These are phyloP conservation scores for Menidia beryllina DNA, from an alignment of 2,113 vertebrate genomes.

Conservation along the genomic window DNA sequence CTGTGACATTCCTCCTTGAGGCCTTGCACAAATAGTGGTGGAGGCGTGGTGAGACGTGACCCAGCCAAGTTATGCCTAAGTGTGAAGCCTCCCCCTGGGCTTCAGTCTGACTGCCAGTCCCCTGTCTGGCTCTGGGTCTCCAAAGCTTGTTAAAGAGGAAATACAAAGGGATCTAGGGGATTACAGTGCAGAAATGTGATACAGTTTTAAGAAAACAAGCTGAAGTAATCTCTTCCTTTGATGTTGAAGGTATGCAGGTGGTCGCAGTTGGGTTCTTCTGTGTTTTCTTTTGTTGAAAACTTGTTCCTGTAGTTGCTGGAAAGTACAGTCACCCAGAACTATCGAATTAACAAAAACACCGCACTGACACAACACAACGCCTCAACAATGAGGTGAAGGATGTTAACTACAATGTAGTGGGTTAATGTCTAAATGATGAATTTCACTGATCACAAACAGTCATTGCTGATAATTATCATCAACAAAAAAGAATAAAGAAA, in stretches of 20 bases:
- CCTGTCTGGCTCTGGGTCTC: constrained; percentile 36
- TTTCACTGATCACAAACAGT: too few relatives aligned
- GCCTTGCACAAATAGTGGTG: constrained; percentile 29
- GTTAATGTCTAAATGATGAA: too few relatives aligned
- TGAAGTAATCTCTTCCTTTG: background rate
- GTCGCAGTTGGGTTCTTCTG: background rate
- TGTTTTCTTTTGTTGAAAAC: constrained; percentile 1
- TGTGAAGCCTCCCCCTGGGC: constrained; percentile 29
- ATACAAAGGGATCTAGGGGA: constrained; percentile 6
- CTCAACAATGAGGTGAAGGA: background rate
- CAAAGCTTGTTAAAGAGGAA: constrained; percentile 4
- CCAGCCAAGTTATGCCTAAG: constrained; percentile 53
- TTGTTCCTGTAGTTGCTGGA: background rate
- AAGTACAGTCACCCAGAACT: constrained; percentile 1
- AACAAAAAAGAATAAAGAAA: too few relatives aligned
- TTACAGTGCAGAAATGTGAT: constrained; percentile 1
- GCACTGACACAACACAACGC: background rate
- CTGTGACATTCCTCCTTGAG: constrained; percentile 53
- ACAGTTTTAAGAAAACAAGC: background rate
- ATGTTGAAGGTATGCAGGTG: background rate
- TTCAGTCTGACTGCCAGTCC: constrained; percentile 34
- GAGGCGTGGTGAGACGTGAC: constrained; percentile 32
- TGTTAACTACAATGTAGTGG: background rate
- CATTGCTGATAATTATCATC: too few relatives aligned
- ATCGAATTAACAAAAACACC: background rate